A percentile compares a stretch with the other conserved stretches of the same genome.
Conservation (phyloP, 2,797 vertebrate genomes). For the Channallabes apus region DNA sequence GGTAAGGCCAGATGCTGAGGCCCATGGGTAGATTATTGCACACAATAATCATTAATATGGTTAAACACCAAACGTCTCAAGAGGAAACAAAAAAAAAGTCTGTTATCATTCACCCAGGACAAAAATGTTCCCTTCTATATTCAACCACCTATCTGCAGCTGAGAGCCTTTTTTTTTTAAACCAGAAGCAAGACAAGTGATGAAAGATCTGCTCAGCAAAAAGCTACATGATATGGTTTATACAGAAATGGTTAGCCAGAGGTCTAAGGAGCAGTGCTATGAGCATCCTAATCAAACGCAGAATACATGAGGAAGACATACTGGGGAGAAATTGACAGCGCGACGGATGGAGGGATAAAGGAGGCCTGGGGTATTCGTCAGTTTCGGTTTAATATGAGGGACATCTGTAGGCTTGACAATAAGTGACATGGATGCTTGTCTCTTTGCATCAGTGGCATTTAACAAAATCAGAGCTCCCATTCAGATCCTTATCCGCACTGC, state of each 20-base stretch:
- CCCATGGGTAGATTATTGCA: conserved; percentile 68
- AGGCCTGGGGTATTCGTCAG: conserved; percentile 49
- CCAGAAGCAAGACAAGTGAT: neutral
- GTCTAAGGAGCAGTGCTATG: neutral
- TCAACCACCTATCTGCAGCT: neutral
- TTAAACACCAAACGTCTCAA: conserved; percentile 61
- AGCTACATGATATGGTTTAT: neutral
- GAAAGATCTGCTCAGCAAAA: neutral
- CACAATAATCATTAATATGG: conserved; percentile 68
- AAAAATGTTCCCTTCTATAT: conserved; percentile 24
- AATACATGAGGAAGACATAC: conserved; percentile 15
- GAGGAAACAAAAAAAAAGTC: neutral
- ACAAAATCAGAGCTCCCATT: conserved; percentile 14
- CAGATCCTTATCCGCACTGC: conserved; percentile 10
- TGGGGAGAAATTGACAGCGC: neutral
- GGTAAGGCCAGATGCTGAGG: conserved; percentile 73
- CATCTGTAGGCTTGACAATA: conserved; percentile 39
- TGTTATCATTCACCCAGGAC: conserved; percentile 19
- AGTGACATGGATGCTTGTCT: conserved; percentile 48
- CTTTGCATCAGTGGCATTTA: conserved; percentile 25
- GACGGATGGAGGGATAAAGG: neutral
- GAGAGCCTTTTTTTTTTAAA: neutral
- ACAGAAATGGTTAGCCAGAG: neutral
- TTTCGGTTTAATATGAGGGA: conserved; percentile 42
- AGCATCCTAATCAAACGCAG: conserved; percentile 20